Base-by-base conservation (phyloP, 2,888 invertebrate species). In the Conops quadrifasciatus region DNA sequence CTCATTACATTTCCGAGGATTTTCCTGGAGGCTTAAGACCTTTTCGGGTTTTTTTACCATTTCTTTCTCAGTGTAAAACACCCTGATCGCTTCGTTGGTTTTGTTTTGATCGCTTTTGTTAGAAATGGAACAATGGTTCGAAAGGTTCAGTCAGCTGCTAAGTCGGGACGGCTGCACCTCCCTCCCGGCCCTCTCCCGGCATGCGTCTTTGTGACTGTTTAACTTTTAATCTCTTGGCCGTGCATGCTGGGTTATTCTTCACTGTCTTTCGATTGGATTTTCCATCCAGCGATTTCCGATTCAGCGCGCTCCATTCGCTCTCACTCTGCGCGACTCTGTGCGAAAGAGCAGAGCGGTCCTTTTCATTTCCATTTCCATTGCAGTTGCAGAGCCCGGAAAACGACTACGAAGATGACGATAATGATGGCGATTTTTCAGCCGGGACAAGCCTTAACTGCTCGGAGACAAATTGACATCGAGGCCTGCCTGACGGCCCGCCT, bases 381-480 rank as follows among this genome's bases (percentile, higher is more conserved):
- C 51, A 51, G 51, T 51, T 51, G 51, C 51, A 51, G 19, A 21
- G 51, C 51, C 51, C 19, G n/a, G n/a, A n/a, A n/a, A n/a, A n/a
- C n/a, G n/a, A n/a, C 53, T 53, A 11, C 53, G 21, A 53, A 24
- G 21, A 19, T 21, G 24, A 53, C 24, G n/a, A 21, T n/a, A 67
- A 56, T 53, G 56, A 36, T 36, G 56, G 15, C 21, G 9, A 19
- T 47, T 56, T 24, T 60, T 19, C 26, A 5, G 21, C 9, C 13
- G 51, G 49, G n/a, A 53, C 47, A 36, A 19, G 56, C 53, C 43
- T 63, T 56, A 56, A 66, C 47, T 56, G 56, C 56, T 28, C 63
- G 62, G 53, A 67, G 67, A 71, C 71, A 63, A 67, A 67, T 67
- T 67, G 67, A 63, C 71, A 62, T 43, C 53, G 28, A 9, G 30